phyloP scores from a whole-genome alignment of 2,113 vertebrate genomes.

The Trogon surrucura region DNA sequence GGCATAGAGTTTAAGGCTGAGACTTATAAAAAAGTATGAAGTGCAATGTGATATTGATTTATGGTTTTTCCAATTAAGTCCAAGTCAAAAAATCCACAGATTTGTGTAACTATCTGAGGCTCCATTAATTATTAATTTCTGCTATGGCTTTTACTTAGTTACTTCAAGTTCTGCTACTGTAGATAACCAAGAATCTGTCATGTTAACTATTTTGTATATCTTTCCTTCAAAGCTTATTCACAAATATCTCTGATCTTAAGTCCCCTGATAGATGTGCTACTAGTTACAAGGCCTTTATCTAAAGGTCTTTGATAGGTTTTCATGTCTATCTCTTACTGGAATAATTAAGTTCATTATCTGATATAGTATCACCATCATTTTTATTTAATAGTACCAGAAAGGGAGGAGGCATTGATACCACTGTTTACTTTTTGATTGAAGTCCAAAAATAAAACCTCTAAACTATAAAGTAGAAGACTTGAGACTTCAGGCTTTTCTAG shows the following conservation, averaged over 20 bases:
- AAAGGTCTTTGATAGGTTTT: not conserved
- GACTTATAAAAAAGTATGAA: not conserved
- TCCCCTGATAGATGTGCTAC: not conserved
- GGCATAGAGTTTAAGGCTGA: not conserved
- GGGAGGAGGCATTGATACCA: not conserved
- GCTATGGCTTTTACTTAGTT: not conserved
- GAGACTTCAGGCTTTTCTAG: not conserved
- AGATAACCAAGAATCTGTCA: not conserved
- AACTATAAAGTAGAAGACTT: not conserved
- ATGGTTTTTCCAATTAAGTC: not conserved
- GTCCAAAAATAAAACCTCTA: not conserved
- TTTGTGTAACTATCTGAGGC: not conserved
- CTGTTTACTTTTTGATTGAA: not conserved
- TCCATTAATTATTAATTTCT: not conserved
- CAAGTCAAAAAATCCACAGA: not conserved
- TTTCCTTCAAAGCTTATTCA: not conserved
- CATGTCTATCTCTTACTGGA: not conserved
- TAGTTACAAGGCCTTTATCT: not conserved
- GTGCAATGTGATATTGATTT: not conserved
- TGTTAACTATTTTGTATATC: not conserved
- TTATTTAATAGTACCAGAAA: not conserved
- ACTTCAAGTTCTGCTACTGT: not conserved
- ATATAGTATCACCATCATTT: not conserved
- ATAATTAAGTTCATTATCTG: not conserved
- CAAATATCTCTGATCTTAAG: not conserved